Conservation (phyloP, 1,140 invertebrate genomes). For the Drosophila murphyi region DNA sequence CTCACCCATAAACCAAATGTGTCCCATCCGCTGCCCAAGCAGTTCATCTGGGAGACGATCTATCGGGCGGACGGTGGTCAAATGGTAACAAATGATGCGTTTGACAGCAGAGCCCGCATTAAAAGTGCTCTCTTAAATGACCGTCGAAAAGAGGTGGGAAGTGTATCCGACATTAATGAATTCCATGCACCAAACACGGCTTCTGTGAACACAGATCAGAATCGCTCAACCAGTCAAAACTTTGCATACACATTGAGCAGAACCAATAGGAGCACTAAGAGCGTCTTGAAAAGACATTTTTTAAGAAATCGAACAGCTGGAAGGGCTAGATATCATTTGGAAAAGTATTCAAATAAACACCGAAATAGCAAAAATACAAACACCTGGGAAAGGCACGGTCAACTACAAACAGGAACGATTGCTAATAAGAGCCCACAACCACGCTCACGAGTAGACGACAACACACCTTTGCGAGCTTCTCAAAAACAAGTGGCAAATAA, state of each 20-base stretch:
- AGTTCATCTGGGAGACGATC: constrained; percentile 89
- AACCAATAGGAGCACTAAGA: constrained; percentile 15
- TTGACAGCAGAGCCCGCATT: constrained; percentile 25
- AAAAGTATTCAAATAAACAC: neutral
- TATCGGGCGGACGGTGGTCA: constrained; percentile 86
- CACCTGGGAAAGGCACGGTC: neutral
- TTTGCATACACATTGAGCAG: constrained; percentile 22
- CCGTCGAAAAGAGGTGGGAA: constrained; percentile 15
- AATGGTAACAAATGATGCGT: constrained; percentile 52
- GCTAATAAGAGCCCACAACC: neutral
- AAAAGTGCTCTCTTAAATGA: constrained; percentile 3
- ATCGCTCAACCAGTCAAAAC: neutral
- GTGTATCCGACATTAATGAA: constrained; percentile 10
- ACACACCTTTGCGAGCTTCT: neutral
- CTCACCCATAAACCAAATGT: constrained; percentile 89
- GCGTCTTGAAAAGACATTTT: neutral
- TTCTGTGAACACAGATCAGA: neutral
- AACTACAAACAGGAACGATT: neutral
- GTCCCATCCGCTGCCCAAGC: constrained; percentile 87
- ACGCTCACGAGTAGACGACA: neutral
- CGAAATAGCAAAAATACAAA: constrained; percentile 4
- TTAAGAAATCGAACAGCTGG: constrained; percentile 8
- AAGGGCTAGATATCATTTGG: constrained; percentile 5
- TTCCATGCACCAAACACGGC: neutral
- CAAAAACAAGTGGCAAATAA: constrained; percentile 7